Conservation (phyloP, 2,888 invertebrate species). For the Odontothrips loti region DNA sequence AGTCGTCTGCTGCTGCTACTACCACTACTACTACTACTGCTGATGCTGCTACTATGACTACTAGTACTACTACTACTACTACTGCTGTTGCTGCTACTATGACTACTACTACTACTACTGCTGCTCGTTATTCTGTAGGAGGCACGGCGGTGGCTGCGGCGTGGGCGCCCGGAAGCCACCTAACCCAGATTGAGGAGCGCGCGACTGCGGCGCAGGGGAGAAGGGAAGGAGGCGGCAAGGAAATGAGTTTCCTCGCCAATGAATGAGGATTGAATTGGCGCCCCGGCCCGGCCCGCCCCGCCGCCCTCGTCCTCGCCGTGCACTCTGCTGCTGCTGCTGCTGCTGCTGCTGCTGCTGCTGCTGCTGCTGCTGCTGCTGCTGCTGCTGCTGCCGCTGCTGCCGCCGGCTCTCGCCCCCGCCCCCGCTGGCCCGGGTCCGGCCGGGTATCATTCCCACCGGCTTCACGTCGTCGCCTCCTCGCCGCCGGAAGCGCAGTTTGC, state of each 20-base stretch:
- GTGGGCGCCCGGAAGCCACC: neutral
- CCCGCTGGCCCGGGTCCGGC: too few relatives aligned
- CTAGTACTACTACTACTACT: too few relatives aligned
- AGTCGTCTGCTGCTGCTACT: neutral
- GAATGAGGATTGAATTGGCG: slow-evolving; percentile 14
- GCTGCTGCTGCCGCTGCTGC: too few relatives aligned
- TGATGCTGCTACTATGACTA: too few relatives aligned
- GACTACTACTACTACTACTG: too few relatives aligned
- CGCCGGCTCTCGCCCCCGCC: too few relatives aligned
- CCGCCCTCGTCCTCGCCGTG: neutral
- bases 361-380: too few relatives aligned
- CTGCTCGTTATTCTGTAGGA: neutral
- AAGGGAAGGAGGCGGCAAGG: neutral
- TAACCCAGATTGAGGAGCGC: neutral
- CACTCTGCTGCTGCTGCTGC: too few relatives aligned
- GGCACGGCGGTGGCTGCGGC: neutral
- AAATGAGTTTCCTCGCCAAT: slow-evolving; percentile 11
- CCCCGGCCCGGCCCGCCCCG: neutral
- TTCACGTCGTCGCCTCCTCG: neutral
- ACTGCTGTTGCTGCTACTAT: too few relatives aligned
- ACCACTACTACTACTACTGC: neutral
- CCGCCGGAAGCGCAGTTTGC: too few relatives aligned
- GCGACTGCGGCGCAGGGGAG: neutral
- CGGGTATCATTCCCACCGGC: too few relatives aligned
- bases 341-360: too few relatives aligned